A percentile compares a stretch with the other conserved stretches of the same genome.
These are phyloP conservation scores for Lepas anatifera DNA, from an alignment of 2,888 invertebrate species.

Conservation along the genomic window DNA sequence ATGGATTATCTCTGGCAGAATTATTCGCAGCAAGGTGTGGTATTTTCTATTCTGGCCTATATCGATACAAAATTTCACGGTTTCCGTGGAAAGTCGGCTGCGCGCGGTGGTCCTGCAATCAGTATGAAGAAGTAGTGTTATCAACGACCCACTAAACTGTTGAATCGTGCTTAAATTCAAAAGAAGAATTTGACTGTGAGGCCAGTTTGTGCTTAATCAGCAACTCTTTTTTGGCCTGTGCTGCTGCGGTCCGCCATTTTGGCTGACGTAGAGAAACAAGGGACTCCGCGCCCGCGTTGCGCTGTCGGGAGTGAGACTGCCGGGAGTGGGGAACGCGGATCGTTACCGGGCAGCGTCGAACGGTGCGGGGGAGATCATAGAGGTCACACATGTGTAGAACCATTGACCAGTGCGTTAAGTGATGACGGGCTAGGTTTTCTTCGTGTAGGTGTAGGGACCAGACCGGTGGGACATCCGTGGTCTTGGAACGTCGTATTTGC, in stretches of 20 bases:
- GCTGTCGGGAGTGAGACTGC: not conserved
- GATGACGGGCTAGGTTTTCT: not conserved
- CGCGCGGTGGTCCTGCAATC: too few relatives aligned
- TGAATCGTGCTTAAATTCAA: not conserved
- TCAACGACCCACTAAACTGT: not conserved
- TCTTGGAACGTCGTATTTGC: too few relatives aligned
- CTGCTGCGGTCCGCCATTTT: not conserved
- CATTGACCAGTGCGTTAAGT: too few relatives aligned
- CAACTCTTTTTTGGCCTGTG: not conserved
- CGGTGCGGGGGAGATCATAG: not conserved
- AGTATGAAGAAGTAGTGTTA: too few relatives aligned
- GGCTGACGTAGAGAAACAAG: slow-evolving; percentile 12
- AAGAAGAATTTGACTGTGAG: not conserved
- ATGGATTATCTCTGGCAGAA: too few relatives aligned
- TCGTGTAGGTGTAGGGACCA: too few relatives aligned
- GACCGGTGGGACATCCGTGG: too few relatives aligned
- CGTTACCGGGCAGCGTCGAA: not conserved
- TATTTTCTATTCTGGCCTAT: not conserved
- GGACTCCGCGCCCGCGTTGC: not conserved
- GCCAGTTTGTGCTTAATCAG: not conserved
- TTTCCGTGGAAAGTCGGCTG: not conserved
- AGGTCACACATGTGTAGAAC: too few relatives aligned
- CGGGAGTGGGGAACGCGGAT: not conserved
- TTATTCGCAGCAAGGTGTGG: too few relatives aligned
- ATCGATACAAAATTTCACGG: not conserved